Evolutionary conservation across 2,113 vertebrate genomes (phyloP).

Genomic region (Phocoena phocoena): DNA sequence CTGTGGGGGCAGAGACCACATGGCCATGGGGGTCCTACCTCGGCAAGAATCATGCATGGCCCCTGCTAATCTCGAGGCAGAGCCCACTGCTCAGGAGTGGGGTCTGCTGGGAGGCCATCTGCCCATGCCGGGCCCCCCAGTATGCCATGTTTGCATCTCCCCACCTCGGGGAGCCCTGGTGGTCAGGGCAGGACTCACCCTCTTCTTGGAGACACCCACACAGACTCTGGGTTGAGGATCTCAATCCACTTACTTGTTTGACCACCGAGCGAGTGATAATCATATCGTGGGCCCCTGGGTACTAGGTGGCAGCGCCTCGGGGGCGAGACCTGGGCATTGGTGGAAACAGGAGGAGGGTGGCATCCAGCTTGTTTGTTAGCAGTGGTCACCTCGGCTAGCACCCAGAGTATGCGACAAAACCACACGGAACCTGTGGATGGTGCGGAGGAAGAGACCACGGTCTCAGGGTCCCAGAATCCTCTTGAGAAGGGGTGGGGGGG

Average conservation of each 20-base stretch:
- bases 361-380: no score
- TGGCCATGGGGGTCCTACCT: neutral
- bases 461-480: neutral
- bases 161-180: neutral
- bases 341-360: no score
- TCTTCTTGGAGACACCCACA: neutral
- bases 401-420: rapidly evolving
- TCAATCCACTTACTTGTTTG: neutral
- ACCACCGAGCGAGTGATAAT: rapidly evolving
- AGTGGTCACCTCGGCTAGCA: neutral
- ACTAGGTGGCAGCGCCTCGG: neutral
- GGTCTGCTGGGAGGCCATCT: rapidly evolving
- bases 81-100: neutral
- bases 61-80: neutral
- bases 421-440: neutral
- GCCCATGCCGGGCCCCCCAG: rapidly evolving
- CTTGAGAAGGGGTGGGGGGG: neutral
- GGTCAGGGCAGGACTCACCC: neutral
- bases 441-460: neutral
- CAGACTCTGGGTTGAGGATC: neutral
- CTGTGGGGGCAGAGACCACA: neutral
- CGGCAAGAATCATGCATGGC: no score
- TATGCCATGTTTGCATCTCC: rapidly evolving
- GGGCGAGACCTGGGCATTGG: neutral
- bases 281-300: neutral